Evolutionary conservation across 2,113 vertebrate species (phyloP).

Genomic region (Tamias sibiricus): DNA sequence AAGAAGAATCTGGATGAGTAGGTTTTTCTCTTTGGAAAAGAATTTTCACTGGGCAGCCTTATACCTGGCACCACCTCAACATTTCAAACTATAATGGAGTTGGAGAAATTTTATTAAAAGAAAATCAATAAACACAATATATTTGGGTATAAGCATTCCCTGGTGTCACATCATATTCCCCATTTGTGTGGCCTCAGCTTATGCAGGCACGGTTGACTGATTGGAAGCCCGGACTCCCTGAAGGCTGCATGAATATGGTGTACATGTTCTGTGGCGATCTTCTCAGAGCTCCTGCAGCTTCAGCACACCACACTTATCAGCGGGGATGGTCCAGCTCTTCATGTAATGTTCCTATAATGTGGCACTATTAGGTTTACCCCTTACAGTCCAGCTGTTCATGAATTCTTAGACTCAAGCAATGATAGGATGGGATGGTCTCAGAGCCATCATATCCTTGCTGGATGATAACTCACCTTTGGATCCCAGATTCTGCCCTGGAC

Average conservation of each 20-base stretch:
- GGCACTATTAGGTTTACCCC: not conserved
- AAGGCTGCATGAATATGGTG: not conserved
- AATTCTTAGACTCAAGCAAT: not conserved
- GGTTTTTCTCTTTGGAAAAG: not conserved
- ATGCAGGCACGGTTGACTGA: not conserved
- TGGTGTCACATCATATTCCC: not conserved
- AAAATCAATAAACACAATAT: not conserved
- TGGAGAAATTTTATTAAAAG: not conserved
- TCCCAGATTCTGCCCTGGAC: not conserved
- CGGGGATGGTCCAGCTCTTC: not conserved
- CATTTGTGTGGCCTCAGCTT: not conserved
- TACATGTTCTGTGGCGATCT: not conserved
- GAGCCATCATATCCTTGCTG: not conserved
- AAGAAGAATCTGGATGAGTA: not conserved
- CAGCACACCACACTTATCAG: not conserved
- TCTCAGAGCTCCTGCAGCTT: not conserved
- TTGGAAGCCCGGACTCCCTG: not conserved
- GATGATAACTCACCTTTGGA: not conserved
- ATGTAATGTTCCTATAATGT: not conserved
- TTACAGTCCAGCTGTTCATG: not conserved
- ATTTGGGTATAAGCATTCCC: not conserved
- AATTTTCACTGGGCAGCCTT: not conserved
- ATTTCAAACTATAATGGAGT: not conserved
- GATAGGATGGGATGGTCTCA: not conserved
- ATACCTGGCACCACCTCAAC: not conserved